phyloP scores from a whole-genome alignment of 2,113 vertebrate genomes.

The Syngnathus typhle region DNA sequence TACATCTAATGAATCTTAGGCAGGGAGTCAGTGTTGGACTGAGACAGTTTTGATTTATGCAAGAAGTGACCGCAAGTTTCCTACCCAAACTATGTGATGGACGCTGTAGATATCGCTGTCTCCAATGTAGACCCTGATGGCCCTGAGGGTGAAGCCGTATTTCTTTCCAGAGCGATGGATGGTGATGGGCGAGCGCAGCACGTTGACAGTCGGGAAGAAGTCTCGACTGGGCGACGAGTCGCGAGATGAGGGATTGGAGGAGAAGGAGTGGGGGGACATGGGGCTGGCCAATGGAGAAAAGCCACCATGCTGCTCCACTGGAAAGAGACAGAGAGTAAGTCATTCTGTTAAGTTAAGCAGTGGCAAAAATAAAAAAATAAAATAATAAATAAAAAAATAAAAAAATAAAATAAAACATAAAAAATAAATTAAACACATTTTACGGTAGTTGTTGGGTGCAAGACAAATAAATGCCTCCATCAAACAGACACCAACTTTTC shows the following conservation, averaged over 20 bases:
- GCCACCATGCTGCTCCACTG: slow-evolving; percentile 83
- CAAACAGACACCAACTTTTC: neutral
- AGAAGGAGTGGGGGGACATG: slow-evolving; percentile 89
- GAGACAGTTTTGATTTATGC: neutral
- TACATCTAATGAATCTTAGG: neutral
- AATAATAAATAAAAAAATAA: no score
- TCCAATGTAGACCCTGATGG: slow-evolving; percentile 90
- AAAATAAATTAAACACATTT: no score
- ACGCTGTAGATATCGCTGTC: slow-evolving; percentile 90
- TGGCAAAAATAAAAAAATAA: no score
- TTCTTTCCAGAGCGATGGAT: slow-evolving; percentile 90
- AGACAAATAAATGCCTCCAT: neutral
- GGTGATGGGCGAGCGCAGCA: slow-evolving; percentile 83
- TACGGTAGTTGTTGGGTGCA: neutral
- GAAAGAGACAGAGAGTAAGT: neutral
- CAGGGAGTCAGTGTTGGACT: neutral
- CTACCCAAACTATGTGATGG: slow-evolving; percentile 91
- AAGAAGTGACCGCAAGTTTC: neutral
- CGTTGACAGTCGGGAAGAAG: slow-evolving; percentile 80
- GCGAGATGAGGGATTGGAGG: slow-evolving; percentile 86
- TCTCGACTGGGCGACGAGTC: slow-evolving; percentile 90
- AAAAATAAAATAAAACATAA: no score
- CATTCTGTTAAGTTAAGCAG: neutral
- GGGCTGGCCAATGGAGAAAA: slow-evolving; percentile 86
- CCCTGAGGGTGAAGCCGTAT: slow-evolving; percentile 88